Conservation (phyloP, 2,797 vertebrate species). For the Epinephelus malabaricus region DNA sequence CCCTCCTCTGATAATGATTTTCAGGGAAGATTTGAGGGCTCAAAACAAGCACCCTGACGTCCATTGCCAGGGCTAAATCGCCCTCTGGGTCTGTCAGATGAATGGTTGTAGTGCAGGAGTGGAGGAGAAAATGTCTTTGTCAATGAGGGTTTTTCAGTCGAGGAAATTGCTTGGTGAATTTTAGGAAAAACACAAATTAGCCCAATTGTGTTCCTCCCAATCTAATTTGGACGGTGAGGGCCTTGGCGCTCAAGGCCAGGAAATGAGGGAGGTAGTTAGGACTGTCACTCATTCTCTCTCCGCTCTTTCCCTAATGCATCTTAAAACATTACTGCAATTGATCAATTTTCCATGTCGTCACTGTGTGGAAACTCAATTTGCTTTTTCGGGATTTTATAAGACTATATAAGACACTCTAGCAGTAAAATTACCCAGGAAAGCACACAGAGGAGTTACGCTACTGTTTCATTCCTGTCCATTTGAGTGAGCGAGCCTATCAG, state of each 20-base stretch:
- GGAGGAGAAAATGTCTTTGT: conserved; percentile 67
- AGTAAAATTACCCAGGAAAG: conserved; percentile 1
- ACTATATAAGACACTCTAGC: conserved; percentile 6
- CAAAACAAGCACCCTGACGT: conserved; percentile 56
- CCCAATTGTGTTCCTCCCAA: conserved; percentile 67
- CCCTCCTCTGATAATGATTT: conserved; percentile 64
- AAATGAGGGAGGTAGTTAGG: conserved; percentile 59
- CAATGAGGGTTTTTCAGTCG: conserved; percentile 64
- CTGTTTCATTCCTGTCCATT: not conserved
- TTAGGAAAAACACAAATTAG: conserved; percentile 81
- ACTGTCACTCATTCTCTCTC: conserved; percentile 28
- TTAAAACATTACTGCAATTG: conserved; percentile 51
- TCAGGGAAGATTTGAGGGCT: conserved; percentile 51
- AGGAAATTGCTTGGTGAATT: conserved; percentile 78
- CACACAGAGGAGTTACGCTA: not conserved
- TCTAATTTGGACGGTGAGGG: conserved; percentile 69
- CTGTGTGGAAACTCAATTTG: conserved; percentile 36
- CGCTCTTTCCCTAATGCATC: conserved; percentile 9
- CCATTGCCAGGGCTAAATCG: conserved; percentile 35
- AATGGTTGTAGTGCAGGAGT: conserved; percentile 52
- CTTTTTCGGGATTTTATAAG: conserved; percentile 12
- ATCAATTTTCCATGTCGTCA: conserved; percentile 55
- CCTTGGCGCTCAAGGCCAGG: conserved; percentile 52
- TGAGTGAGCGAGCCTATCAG: conserved; percentile 11
- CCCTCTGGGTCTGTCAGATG: conserved; percentile 34